These are phyloP conservation scores for Ormyrus labotus DNA, from an alignment of 2,888 invertebrate species.

Conservation along the genomic window DNA sequence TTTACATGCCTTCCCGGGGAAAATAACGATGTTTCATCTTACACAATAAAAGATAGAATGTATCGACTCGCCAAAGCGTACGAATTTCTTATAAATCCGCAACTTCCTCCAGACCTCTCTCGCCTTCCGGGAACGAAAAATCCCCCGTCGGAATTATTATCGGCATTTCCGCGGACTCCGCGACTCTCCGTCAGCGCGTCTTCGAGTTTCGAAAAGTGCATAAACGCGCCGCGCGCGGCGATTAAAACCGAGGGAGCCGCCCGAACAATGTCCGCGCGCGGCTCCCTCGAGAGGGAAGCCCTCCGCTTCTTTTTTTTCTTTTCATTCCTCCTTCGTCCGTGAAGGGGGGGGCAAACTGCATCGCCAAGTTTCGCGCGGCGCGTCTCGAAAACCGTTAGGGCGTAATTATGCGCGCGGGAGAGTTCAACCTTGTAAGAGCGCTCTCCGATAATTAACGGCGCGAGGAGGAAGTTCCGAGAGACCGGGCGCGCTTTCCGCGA, in stretches of 20 bases:
- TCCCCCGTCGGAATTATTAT: slow-evolving; percentile 25
- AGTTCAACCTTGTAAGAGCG: slow-evolving; percentile 4
- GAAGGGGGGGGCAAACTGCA: neutral
- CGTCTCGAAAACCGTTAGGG: neutral
- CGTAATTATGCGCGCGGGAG: neutral
- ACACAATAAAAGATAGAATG: too few species aligned
- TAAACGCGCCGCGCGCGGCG: neutral
- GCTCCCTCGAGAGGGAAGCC: neutral
- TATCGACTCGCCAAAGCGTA: too few species aligned
- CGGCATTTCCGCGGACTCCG: slow-evolving; percentile 22
- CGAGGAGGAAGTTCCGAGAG: slow-evolving; percentile 21
- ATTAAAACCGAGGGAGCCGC: slow-evolving; percentile 25
- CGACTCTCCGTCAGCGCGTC: slow-evolving; percentile 3
- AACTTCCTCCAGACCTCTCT: too few species aligned
- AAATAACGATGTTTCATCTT: too few species aligned
- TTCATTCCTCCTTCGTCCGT: neutral
- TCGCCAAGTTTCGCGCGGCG: slow-evolving; percentile 18
- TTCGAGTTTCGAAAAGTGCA: slow-evolving; percentile 33
- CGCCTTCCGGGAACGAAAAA: neutral
- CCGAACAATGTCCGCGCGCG: slow-evolving; percentile 45
- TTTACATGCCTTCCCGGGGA: too few species aligned
- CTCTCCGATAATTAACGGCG: slow-evolving; percentile 15
- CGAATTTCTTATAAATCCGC: too few species aligned
- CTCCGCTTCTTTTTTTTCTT: slow-evolving; percentile 36
- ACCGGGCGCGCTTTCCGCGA: neutral